Conservation (phyloP, 2,797 vertebrate genomes). For the Okamejei kenojei region DNA sequence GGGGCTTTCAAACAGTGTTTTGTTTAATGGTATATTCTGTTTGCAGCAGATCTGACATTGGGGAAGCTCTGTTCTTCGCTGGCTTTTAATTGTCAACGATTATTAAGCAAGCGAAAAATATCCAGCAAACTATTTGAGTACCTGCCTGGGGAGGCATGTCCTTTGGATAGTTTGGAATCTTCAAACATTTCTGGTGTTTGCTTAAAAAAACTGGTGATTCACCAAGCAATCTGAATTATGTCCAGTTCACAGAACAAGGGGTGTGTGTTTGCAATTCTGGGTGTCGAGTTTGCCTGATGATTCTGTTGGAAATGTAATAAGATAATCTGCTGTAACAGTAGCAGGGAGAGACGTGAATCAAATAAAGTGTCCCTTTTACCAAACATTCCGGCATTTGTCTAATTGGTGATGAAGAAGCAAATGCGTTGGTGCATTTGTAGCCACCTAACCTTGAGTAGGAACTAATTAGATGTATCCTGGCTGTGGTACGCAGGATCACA, state of each 20-base stretch:
- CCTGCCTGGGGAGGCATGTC: background rate
- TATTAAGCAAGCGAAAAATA: background rate
- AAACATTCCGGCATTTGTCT: background rate
- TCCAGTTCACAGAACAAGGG: constrained; percentile 7
- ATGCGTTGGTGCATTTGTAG: background rate
- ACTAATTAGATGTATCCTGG: background rate
- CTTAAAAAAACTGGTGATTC: background rate
- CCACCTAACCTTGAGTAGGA: background rate
- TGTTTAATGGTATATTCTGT: background rate
- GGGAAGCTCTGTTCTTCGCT: background rate
- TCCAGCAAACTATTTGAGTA: background rate
- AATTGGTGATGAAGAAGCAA: background rate
- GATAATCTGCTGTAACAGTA: background rate
- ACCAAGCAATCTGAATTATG: background rate
- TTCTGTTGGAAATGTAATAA: background rate
- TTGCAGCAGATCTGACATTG: background rate
- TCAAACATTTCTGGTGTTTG: background rate
- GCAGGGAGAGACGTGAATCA: background rate
- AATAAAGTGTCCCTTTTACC: background rate
- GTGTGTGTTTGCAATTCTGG: background rate
- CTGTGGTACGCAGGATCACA: background rate
- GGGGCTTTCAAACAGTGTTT: background rate
- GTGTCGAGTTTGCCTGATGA: background rate
- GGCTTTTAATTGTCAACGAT: background rate
- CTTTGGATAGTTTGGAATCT: background rate